A percentile compares a stretch with the other conserved stretches of the same genome.
Evolutionary conservation across 2,113 vertebrate genomes (phyloP).

Genomic region (Motacilla tschutschensis): DNA sequence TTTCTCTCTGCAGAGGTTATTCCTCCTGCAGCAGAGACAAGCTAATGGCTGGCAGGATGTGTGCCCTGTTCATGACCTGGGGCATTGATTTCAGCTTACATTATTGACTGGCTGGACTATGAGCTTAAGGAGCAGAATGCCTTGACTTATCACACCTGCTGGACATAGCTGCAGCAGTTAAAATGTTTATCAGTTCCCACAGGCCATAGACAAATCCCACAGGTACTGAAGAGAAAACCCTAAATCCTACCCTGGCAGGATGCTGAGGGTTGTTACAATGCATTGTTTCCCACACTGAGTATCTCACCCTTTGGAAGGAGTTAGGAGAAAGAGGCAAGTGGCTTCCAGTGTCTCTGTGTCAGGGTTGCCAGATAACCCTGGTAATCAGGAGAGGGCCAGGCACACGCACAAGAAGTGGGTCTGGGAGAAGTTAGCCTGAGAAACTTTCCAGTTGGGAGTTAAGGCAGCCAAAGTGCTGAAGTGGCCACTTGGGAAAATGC

Average conservation of each 20-base stretch:
- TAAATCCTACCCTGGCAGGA: not conserved
- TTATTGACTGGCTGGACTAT: not conserved
- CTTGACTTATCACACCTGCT: not conserved
- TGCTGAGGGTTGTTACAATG: not conserved
- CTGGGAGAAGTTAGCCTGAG: not conserved
- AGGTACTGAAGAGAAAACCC: not conserved
- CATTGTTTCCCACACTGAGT: accelerated
- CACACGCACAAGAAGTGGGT: not conserved
- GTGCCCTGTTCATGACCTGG: not conserved
- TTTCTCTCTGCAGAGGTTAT: not conserved
- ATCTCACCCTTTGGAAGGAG: not conserved
- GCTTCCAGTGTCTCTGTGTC: not conserved
- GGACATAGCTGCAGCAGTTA: not conserved
- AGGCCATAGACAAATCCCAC: not conserved
- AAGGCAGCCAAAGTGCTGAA: not conserved
- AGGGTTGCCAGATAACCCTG: not conserved
- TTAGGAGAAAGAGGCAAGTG: not conserved
- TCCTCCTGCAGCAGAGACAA: not conserved
- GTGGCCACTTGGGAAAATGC: not conserved
- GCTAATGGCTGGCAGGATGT: not conserved
- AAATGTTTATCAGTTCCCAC: not conserved
- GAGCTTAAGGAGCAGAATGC: not conserved
- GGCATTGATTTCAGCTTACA: not conserved
- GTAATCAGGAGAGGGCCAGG: not conserved
- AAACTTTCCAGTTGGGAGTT: not conserved